phyloP scores from a whole-genome alignment of 2,888 invertebrate species.

The Nemoura dubitans region DNA sequence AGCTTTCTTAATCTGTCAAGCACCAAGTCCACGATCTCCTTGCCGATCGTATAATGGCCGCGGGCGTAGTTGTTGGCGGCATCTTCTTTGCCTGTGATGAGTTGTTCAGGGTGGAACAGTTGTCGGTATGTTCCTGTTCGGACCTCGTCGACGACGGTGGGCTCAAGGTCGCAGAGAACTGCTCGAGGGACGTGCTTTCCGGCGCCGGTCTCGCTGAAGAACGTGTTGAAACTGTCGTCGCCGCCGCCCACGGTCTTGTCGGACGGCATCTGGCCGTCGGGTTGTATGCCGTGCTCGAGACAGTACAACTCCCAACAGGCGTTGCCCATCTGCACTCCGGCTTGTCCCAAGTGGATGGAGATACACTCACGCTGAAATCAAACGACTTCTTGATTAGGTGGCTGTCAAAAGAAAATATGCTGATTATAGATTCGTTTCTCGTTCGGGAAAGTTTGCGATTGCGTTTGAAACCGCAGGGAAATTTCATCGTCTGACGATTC shows the following conservation, averaged over 20 bases:
- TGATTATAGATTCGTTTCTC: not conserved
- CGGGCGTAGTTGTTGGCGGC: constrained; percentile 58
- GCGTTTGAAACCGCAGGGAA: not conserved
- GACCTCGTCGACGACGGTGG: constrained; percentile 92
- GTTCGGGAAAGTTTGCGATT: not conserved
- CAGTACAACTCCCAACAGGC: constrained; percentile 92
- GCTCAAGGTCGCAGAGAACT: constrained; percentile 95
- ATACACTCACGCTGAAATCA: constrained; percentile 77
- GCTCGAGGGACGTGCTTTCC: constrained; percentile 96
- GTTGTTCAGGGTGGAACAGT: constrained; percentile 62
- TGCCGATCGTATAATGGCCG: constrained; percentile 76
- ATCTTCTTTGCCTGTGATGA: constrained; percentile 47
- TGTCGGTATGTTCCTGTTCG: constrained; percentile 84
- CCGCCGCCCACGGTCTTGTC: constrained; percentile 91
- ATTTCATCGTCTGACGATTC: not conserved
- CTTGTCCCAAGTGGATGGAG: constrained; percentile 81
- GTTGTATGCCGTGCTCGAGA: constrained; percentile 90
- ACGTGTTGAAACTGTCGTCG: constrained; percentile 95
- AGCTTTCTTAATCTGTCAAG: constrained; percentile 66
- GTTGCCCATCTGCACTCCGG: constrained; percentile 90
- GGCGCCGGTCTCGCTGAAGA: constrained; percentile 93
- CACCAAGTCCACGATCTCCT: constrained; percentile 67
- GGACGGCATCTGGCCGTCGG: constrained; percentile 93
- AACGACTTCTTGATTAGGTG: not conserved
- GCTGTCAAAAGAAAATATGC: not conserved